Conservation (phyloP, 2,888 invertebrate species). For the Hydroisotoma schaefferi region DNA sequence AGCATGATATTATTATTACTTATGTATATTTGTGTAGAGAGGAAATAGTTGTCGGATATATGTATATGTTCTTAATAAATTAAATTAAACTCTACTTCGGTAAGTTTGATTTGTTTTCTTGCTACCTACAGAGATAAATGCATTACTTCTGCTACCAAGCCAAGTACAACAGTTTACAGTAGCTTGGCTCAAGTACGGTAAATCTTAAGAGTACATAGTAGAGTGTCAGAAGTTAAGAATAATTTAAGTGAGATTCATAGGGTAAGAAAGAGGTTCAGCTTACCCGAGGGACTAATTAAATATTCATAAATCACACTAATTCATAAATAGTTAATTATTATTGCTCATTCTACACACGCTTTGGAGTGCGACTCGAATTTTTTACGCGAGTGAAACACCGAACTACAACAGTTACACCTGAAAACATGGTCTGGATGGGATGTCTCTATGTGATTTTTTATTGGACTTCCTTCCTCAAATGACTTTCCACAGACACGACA, state of each 20-base stretch:
- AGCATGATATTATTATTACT: too few relatives aligned
- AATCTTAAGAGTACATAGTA: not conserved
- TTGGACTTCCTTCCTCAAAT: slow-evolving; percentile 19
- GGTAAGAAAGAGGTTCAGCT: not conserved
- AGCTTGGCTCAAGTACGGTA: not conserved
- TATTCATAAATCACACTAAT: slow-evolving; percentile 14
- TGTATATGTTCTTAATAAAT: too few relatives aligned
- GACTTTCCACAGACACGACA: slow-evolving; percentile 21
- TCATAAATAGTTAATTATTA: slow-evolving; percentile 19
- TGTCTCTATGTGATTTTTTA: slow-evolving; percentile 16
- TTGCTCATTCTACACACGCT: slow-evolving; percentile 23
- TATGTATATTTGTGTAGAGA: too few relatives aligned
- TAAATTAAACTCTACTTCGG: too few relatives aligned
- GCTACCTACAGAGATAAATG: too few relatives aligned
- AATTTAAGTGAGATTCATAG: not conserved
- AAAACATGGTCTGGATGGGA: slow-evolving; percentile 18
- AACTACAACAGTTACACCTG: slow-evolving; percentile 21
- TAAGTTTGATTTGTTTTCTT: too few relatives aligned
- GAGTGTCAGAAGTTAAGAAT: not conserved
- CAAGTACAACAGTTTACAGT: too few relatives aligned
- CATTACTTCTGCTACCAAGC: too few relatives aligned
- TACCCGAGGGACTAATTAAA: slow-evolving; percentile 3
- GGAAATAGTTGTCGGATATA: too few relatives aligned
- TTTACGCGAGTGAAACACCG: slow-evolving; percentile 22
- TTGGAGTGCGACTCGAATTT: slow-evolving; percentile 27